Conservation (phyloP, 2,797 vertebrate species). For the Loriculus beryllinus region DNA sequence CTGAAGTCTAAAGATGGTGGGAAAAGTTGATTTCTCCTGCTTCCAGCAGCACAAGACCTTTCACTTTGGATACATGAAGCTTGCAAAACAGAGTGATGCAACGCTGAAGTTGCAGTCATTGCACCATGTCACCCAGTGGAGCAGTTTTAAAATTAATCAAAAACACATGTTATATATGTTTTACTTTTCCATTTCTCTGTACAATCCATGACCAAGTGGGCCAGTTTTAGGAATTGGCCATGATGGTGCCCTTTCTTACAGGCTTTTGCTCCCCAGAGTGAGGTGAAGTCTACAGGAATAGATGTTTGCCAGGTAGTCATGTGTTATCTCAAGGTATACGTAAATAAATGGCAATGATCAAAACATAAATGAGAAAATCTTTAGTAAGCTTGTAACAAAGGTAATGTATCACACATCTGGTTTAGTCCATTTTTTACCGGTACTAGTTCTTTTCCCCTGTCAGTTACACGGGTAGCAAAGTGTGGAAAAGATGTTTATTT, state of each 20-base stretch:
- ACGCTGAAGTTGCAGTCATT: not conserved
- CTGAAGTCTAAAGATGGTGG: not conserved
- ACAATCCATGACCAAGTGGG: not conserved
- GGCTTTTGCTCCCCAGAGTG: not conserved
- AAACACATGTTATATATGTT: accelerated
- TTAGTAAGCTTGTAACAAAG: not conserved
- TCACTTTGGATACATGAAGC: not conserved
- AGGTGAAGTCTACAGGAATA: not conserved
- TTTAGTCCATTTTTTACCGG: not conserved
- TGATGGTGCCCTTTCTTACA: not conserved
- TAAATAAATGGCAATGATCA: not conserved
- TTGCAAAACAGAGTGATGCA: not conserved
- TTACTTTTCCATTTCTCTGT: not conserved
- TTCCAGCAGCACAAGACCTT: not conserved
- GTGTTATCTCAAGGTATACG: not conserved
- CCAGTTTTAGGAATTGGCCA: not conserved
- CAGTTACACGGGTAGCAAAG: not conserved
- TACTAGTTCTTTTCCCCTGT: not conserved
- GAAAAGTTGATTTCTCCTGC: not conserved
- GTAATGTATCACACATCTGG: accelerated
- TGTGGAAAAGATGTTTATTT: not conserved
- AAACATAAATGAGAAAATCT: not conserved
- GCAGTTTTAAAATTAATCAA: not conserved
- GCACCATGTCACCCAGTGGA: not conserved
- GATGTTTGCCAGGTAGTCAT: not conserved